Conservation (phyloP, 1,140 invertebrate genomes). For the Neodiprion fabricii region DNA sequence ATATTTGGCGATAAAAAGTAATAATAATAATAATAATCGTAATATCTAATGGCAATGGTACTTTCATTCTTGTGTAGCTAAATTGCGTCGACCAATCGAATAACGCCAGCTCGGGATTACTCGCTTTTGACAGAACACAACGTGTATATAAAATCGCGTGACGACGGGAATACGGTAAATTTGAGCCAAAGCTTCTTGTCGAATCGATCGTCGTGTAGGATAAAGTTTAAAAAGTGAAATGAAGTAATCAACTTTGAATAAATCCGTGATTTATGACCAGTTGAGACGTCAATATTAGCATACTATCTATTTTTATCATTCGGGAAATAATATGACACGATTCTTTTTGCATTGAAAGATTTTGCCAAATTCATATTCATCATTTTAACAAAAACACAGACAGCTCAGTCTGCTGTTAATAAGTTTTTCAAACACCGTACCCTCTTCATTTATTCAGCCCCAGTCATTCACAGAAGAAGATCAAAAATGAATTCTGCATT, state of each 20-base stretch:
- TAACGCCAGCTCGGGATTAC: constrained; percentile 53
- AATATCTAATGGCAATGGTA: not conserved
- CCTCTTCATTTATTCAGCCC: too few relatives aligned
- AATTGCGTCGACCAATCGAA: constrained; percentile 42
- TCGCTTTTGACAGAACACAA: constrained; percentile 57
- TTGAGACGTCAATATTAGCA: constrained; percentile 1
- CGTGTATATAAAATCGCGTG: constrained; percentile 49
- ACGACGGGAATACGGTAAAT: constrained; percentile 21
- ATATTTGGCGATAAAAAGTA: too few relatives aligned
- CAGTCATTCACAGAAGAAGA: not conserved
- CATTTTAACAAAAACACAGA: too few relatives aligned
- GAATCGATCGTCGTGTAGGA: constrained; percentile 9
- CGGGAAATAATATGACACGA: too few relatives aligned
- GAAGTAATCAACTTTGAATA: not conserved
- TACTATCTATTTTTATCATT: constrained; percentile 15
- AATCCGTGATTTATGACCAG: not conserved
- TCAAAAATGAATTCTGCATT: constrained; percentile 38
- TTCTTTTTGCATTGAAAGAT: too few relatives aligned
- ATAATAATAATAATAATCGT: too few relatives aligned
- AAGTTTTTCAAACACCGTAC: too few relatives aligned
- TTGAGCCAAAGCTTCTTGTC: constrained; percentile 17
- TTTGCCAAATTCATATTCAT: too few relatives aligned
- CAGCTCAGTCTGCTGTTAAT: too few relatives aligned
- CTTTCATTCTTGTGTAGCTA: not conserved
- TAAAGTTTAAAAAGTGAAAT: not conserved